Evolutionary conservation across 2,113 vertebrate genomes (phyloP).

Genomic region (Eira barbara): DNA sequence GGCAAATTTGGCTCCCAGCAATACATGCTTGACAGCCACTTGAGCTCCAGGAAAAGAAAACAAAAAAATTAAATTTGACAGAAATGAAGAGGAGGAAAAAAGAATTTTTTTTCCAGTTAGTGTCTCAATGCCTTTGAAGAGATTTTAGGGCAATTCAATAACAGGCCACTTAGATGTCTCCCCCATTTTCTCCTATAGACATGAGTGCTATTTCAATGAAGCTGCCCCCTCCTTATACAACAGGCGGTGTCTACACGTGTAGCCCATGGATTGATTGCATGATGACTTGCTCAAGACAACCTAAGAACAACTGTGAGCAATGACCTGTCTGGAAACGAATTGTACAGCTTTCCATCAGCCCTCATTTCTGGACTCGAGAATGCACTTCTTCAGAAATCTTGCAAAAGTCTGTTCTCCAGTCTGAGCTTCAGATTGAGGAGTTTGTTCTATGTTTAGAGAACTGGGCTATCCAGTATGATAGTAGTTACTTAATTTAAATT

Average conservation of each 20-base stretch:
- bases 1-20: conserved; percentile 58
- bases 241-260: neutral
- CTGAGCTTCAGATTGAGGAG: neutral
- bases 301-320: neutral
- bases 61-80: conserved; percentile 69
- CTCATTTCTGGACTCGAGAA: neutral
- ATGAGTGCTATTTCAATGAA: neutral
- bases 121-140: conserved; percentile 2
- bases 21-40: conserved; percentile 46
- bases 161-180: neutral
- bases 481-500: neutral
- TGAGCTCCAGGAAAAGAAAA: conserved; percentile 59
- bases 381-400: neutral
- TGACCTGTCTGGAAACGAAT: neutral
- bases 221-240: neutral
- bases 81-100: neutral
- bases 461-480: neutral
- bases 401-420: neutral
- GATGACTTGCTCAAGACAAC: neutral
- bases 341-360: neutral
- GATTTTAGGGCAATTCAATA: conserved; percentile 16
- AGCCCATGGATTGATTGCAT: neutral
- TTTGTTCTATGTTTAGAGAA: neutral
- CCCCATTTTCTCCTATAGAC: neutral
- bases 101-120: neutral